Evolutionary conservation across 2,113 vertebrate species (phyloP), one percentile per base, ranked within the genome.

Genomic region (Lepus europaeus): DNA sequence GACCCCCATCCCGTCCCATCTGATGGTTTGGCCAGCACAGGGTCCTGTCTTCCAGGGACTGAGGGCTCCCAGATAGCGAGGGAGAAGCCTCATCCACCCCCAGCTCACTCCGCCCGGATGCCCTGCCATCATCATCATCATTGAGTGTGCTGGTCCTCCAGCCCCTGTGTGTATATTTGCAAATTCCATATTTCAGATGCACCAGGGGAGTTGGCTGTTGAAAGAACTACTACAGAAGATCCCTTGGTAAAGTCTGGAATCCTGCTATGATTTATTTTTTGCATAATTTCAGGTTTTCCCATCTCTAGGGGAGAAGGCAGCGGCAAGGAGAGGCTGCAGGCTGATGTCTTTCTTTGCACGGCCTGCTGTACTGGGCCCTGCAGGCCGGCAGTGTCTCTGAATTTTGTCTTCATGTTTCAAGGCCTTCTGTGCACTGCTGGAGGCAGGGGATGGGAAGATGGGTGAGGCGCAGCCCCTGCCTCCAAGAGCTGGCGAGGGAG

Each of bases 201-300:
- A 69, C 90, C 82, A 9, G 19, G 92, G 95, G 74, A 96, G 49
- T 4, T 87, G 70, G 20, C 25, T 97, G 39, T 97, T 96, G 93
- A 95, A 89, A 92, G 61, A 95, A 70, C 87, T 91, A 82, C 77
- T 86, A 61, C 8, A 73, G 78, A 87, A 95, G 64, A 97, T 96
- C 93, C 90, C 83, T 92, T 61, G 64, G 96, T 91, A 97, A 97
- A 97, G 90, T 83, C 39, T 93, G 49, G 85, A 63, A 86, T 96
- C 78, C n/a, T 45, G 61, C 77, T 94, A 77, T 25, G 84, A 68
- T 87, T 95, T 90, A 63, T 51, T 79, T 79, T 95, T 72, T 64
- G 79, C 93, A 88, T 96, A 86, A 88, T 64, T 86, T 96, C 39
- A 78, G 92, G 95, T 97, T 95, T 93, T 83, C 79, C 9, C 93